Conservation (phyloP, 2,888 invertebrate genomes). For the Sclerodermus sp. region DNA sequence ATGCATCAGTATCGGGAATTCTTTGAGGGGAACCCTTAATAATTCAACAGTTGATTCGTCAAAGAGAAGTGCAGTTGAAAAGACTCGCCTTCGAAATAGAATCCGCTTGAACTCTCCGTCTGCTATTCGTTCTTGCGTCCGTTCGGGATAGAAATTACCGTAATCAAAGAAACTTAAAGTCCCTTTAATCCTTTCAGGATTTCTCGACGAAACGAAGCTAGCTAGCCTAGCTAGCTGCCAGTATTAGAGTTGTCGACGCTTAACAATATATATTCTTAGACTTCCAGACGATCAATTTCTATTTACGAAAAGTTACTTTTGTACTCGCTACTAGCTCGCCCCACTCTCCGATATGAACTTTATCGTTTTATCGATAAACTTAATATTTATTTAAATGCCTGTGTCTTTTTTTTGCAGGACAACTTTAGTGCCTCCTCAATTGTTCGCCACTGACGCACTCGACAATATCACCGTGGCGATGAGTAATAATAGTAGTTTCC, state of each 20-base stretch:
- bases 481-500: too few relatives aligned
- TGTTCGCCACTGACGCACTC: too few relatives aligned
- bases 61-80: slow-evolving; percentile 17
- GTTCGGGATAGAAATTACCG: neutral
- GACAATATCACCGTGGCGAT: too few relatives aligned
- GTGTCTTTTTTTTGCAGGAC: too few relatives aligned
- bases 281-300: neutral
- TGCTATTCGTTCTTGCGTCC: neutral
- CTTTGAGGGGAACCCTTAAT: slow-evolving; percentile 17
- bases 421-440: too few relatives aligned
- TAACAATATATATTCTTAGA: neutral
- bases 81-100: neutral
- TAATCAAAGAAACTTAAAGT: slow-evolving; percentile 2
- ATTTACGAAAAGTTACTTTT: neutral
- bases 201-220: neutral
- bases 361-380: too few relatives aligned
- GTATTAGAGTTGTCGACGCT: neutral
- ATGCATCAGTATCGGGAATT: neutral
- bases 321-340: too few relatives aligned
- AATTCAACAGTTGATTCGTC: slow-evolving; percentile 29
- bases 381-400: too few relatives aligned
- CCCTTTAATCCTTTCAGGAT: slow-evolving; percentile 1
- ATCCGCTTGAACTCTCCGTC: neutral
- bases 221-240: neutral
- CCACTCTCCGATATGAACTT: too few relatives aligned